Evolutionary conservation across 2,113 vertebrate species (phyloP).

Genomic region (Pseudorhombus dupliciocellatus): DNA sequence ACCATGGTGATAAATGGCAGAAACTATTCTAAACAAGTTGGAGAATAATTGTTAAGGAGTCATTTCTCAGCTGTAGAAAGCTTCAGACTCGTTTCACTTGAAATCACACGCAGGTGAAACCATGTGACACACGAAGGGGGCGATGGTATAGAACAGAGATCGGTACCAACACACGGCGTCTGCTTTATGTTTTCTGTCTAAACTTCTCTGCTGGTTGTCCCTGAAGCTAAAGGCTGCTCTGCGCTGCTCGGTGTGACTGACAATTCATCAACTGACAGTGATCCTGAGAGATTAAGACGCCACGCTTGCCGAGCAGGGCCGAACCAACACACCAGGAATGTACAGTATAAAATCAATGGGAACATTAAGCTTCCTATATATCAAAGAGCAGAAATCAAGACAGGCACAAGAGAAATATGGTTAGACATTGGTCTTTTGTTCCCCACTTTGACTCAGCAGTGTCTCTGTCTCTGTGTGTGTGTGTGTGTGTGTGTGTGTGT

Average conservation of each 20-base stretch:
- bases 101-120: constrained; percentile 13
- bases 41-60: constrained; percentile 42
- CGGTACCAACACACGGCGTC: neutral
- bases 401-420: neutral
- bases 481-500: neutral
- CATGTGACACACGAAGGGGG: constrained; percentile 1
- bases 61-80: constrained; percentile 6
- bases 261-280: constrained; percentile 62
- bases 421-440: constrained; percentile 28
- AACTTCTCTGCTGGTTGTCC: constrained; percentile 36
- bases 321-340: constrained; percentile 55
- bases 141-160: neutral
- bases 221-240: constrained; percentile 37
- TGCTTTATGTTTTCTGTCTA: constrained; percentile 21
- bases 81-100: constrained; percentile 13
- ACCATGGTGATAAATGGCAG: constrained; percentile 53
- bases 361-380: constrained; percentile 63
- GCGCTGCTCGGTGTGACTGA: constrained; percentile 46
- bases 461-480: neutral
- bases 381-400: constrained; percentile 50
- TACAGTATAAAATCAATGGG: constrained; percentile 58
- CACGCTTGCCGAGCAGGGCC: constrained; percentile 53
- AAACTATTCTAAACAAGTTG: constrained; percentile 55
- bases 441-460: constrained; percentile 59
- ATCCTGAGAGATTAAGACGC: constrained; percentile 64